These are phyloP conservation scores for Euglossa dilemma DNA, from an alignment of 1,140 invertebrate species.

Conservation along the genomic window DNA sequence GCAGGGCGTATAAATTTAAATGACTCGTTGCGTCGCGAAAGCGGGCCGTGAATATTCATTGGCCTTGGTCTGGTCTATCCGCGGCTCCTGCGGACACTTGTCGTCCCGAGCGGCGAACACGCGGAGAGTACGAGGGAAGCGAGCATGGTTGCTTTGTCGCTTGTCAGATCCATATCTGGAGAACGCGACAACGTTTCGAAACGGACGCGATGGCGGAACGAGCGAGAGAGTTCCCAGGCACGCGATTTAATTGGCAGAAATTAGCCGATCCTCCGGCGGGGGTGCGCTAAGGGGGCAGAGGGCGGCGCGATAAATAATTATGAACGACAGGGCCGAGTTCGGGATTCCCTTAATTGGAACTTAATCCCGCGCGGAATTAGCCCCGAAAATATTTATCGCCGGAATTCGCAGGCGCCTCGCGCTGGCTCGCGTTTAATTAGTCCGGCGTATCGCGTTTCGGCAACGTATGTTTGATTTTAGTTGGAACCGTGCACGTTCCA, in stretches of 20 bases:
- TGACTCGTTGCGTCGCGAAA: constrained; percentile 50
- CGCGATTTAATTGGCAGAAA: constrained; percentile 31
- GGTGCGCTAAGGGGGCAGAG: too few species aligned
- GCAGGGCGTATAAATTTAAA: constrained; percentile 56
- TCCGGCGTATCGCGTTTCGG: not conserved
- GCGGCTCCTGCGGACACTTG: constrained; percentile 24
- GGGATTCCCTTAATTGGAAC: constrained; percentile 18
- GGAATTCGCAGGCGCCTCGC: not conserved
- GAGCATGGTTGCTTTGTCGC: constrained; percentile 21
- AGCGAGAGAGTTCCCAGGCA: not conserved
- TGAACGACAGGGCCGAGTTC: not conserved
- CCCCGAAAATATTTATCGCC: constrained; percentile 20
- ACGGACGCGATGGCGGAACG: too few species aligned
- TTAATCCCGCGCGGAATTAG: constrained; percentile 15
- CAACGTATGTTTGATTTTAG: not conserved
- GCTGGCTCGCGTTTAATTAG: constrained; percentile 16
- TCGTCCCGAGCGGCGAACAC: constrained; percentile 1
- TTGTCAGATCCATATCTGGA: constrained; percentile 30
- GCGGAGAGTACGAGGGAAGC: not conserved
- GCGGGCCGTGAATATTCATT: constrained; percentile 59
- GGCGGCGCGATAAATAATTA: constrained; percentile 25
- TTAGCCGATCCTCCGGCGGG: constrained; percentile 3
- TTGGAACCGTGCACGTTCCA: not conserved
- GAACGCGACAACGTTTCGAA: not conserved
- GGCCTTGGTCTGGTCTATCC: constrained; percentile 5